Evolutionary conservation across 2,888 invertebrate genomes (phyloP), one percentile per base, ranked within the genome.

Genomic region (Pseudoips prasinana): DNA sequence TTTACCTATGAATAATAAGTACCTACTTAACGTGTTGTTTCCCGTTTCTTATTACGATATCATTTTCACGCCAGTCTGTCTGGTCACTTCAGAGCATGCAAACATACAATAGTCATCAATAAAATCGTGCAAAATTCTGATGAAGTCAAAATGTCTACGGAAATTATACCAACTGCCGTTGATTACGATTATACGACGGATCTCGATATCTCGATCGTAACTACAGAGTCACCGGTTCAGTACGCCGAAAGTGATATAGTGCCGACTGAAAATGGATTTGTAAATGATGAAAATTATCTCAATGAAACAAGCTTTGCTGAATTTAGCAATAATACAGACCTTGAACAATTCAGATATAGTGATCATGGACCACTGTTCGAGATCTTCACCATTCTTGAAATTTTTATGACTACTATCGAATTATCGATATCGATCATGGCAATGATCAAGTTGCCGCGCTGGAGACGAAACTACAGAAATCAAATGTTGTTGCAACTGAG

Each of bases 401-500:
- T 84, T 30, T 52, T 81, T 10, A 81, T 87, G 83, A 81, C 79
- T 42, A 62, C 78, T 38, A 27, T 81, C 39, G 84, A 85, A 47
- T 58, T 84, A 53, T 47, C 69, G 17, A 54, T 86, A 55, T 73
- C 79, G 50, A 52, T 74, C 9, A 33, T 62, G 25, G 81, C 84
- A 64, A 78, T 74, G 62, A 56, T 69, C n/a, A 79, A 72, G 40
- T 70, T 82, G 51, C 61, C 63, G 10, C 63, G 73, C n/a, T 86
- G 85, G 85, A 72, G 77, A 44, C 75, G 59, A 46, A 87, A 87
- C 48, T 85, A 82, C 44, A 79, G 86, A 47, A 87, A 86, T 47
- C 86, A 85, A 65, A 82, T 87, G 83, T 56, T 87, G 43, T 71
- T 84, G 71, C 85, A 87, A 54, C 56, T 87, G 31, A 83, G 80